Percentiles rank a stretch among this genome's conserved stretches.
phyloP scores from a whole-genome alignment of 2,888 invertebrate genomes.

The Drosophila suboccidentalis region DNA sequence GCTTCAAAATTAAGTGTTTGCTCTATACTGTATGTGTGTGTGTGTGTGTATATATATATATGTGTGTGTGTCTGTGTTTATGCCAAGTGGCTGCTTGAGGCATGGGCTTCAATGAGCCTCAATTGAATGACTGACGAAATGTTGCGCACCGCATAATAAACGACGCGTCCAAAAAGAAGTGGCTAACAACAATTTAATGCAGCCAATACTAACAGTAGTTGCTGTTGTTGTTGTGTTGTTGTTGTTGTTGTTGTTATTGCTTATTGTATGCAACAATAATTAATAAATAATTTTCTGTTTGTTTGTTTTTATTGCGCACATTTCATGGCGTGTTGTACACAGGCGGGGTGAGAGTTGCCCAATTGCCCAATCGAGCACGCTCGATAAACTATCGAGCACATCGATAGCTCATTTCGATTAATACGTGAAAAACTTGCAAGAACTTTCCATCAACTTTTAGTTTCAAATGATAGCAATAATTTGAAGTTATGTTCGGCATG shows the following conservation, averaged over 20 bases:
- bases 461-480: too few species aligned
- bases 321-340: constrained; percentile 35
- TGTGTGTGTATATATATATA: constrained; percentile 1
- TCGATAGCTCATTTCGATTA: constrained; percentile 9
- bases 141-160: constrained; percentile 71
- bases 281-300: constrained; percentile 62
- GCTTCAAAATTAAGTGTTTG: constrained; percentile 72
- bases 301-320: constrained; percentile 31
- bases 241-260: constrained; percentile 26
- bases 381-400: constrained; percentile 52
- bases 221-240: constrained; percentile 17
- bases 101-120: constrained; percentile 66
- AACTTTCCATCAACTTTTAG: background rate
- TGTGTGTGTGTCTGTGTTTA: constrained; percentile 33
- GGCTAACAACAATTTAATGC: constrained; percentile 52
- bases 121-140: constrained; percentile 76
- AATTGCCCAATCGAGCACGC: constrained; percentile 51
- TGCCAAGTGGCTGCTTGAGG: constrained; percentile 55
- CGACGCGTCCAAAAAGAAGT: constrained; percentile 58
- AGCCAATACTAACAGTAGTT: constrained; percentile 34
- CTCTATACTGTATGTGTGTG: constrained; percentile 19
- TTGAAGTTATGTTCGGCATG: too few species aligned
- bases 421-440: background rate
- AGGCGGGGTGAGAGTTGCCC: constrained; percentile 58
- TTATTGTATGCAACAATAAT: constrained; percentile 68